phyloP scores from a whole-genome alignment of 2,113 vertebrate genomes.

The Oncorhynchus gorbuscha region DNA sequence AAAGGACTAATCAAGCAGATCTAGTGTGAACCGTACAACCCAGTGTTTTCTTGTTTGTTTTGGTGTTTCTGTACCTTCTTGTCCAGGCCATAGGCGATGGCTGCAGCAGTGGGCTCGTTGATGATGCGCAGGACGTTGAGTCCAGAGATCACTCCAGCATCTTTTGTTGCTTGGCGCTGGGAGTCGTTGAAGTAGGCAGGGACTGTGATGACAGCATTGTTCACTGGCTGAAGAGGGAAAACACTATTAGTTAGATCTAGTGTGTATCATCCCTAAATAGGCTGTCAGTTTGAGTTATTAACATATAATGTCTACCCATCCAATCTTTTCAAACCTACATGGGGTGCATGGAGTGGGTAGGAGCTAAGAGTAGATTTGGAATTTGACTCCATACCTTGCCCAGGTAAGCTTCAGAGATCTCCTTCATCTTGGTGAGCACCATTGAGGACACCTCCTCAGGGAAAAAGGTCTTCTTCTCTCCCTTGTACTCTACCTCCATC shows the following conservation, averaged over 20 bases:
- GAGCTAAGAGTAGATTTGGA: background rate
- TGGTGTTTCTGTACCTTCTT: conserved; percentile 71
- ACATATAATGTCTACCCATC: too few species aligned
- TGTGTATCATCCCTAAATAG: too few species aligned
- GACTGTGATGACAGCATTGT: conserved; percentile 87
- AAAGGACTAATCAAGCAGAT: background rate
- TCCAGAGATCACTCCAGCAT: conserved; percentile 84
- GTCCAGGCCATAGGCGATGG: conserved; percentile 89
- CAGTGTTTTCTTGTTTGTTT: background rate
- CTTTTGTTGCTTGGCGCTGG: conserved; percentile 89
- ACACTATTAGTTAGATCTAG: too few species aligned
- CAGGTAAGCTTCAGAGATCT: conserved; percentile 87
- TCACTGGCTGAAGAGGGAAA: conserved; percentile 66
- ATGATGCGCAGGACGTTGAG: conserved; percentile 89
- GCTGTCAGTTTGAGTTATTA: too few species aligned
- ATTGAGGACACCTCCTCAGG: conserved; percentile 90
- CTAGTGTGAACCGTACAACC: background rate
- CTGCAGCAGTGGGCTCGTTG: conserved; percentile 91
- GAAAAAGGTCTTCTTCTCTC: conserved; percentile 83
- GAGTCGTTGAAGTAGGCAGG: conserved; percentile 92
- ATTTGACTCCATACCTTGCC: conserved; percentile 74
- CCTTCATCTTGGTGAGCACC: conserved; percentile 93
- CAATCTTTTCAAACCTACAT: too few species aligned
- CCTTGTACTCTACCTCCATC: conserved; percentile 87
- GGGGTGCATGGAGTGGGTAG: background rate